Evolutionary conservation across 2,797 vertebrate species (phyloP).

Genomic region (Lagocephalus sceleratus): DNA sequence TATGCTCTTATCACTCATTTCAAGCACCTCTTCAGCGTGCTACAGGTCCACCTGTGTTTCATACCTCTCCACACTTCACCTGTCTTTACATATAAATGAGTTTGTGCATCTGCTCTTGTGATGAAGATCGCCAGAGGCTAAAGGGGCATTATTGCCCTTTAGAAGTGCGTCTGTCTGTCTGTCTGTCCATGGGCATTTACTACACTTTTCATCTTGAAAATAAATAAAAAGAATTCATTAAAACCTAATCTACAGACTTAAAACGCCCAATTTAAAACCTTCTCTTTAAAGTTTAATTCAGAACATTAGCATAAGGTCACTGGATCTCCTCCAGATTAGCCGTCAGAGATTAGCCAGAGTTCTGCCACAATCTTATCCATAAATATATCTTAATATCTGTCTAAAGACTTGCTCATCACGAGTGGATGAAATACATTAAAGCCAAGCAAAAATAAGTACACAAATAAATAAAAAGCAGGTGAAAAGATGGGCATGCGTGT

Average conservation of each 20-base stretch:
- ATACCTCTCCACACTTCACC: constrained; percentile 16
- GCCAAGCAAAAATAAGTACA: too few species aligned
- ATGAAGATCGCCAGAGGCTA: constrained; percentile 24
- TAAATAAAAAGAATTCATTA: not conserved
- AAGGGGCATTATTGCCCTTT: constrained; percentile 20
- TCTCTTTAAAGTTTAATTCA: constrained; percentile 3
- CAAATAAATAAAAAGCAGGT: too few species aligned
- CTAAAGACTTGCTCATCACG: constrained; percentile 10
- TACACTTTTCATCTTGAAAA: not conserved
- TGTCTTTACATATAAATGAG: constrained; percentile 1
- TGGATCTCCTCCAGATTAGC: constrained; percentile 22
- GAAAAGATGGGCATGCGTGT: too few species aligned
- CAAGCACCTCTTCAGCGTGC: constrained; percentile 19
- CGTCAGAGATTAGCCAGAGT: constrained; percentile 20
- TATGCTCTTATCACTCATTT: constrained; percentile 33
- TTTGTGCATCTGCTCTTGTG: constrained; percentile 24
- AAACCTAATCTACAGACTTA: not conserved
- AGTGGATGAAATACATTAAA: constrained; percentile 2
- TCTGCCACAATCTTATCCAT: constrained; percentile 23
- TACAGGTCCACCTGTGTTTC: constrained; percentile 23
- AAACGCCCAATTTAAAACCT: constrained; percentile 9
- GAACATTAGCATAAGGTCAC: constrained; percentile 24
- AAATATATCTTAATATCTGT: constrained; percentile 22
- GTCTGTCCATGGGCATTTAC: constrained; percentile 7
- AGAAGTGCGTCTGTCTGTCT: constrained; percentile 15